phyloP scores from a whole-genome alignment of 1,140 invertebrate species.

The Psilanteris sp. region DNA sequence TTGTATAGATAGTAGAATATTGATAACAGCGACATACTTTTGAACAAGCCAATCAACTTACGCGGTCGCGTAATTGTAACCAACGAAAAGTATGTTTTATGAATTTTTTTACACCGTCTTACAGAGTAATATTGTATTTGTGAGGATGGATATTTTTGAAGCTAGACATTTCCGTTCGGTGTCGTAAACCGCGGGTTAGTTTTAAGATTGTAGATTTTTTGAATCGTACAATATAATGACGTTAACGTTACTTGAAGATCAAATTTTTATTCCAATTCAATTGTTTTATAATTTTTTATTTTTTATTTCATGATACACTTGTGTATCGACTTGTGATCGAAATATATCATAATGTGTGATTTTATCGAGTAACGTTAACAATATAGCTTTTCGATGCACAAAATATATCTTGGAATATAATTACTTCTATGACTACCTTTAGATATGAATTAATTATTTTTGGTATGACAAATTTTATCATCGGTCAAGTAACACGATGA shows the following conservation, averaged over 20 bases:
- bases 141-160: background rate
- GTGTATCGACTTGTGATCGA: slow-evolving; percentile 2
- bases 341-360: slow-evolving; percentile 2
- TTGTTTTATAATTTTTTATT: too few relatives aligned
- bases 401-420: slow-evolving; percentile 32
- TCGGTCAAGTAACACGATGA: too few relatives aligned
- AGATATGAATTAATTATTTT: slow-evolving; percentile 49
- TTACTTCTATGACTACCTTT: slow-evolving; percentile 26
- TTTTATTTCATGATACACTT: too few relatives aligned
- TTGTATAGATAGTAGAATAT: background rate
- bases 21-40: slow-evolving; percentile 4
- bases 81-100: background rate
- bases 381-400: slow-evolving; percentile 17
- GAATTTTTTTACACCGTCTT: background rate
- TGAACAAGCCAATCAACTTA: background rate
- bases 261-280: too few relatives aligned
- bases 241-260: slow-evolving; percentile 6
- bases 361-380: slow-evolving; percentile 16
- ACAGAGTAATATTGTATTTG: background rate
- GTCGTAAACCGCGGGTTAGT: background rate
- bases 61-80: background rate
- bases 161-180: background rate
- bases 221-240: background rate
- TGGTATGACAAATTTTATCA: too few relatives aligned
- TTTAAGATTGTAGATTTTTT: slow-evolving; percentile 2